Percentiles rank a stretch among this genome's conserved stretches.
These are phyloP conservation scores for Danio aesculapii DNA, from an alignment of 2,797 vertebrate genomes.

Conservation along the genomic window DNA sequence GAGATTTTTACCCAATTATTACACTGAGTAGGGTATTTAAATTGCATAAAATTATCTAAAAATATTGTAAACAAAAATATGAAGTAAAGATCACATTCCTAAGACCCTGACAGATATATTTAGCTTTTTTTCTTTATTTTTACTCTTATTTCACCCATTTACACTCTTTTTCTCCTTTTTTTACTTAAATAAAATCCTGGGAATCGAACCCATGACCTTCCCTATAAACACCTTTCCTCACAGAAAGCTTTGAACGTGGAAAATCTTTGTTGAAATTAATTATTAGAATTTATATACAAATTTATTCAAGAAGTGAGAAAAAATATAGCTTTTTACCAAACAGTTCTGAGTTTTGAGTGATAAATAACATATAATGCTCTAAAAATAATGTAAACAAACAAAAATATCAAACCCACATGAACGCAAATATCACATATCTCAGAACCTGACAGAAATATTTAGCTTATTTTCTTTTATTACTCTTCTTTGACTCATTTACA, in stretches of 20 bases:
- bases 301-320: background rate
- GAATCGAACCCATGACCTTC: conserved; percentile 8
- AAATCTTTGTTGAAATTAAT: too few species aligned
- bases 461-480: background rate
- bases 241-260: too few species aligned
- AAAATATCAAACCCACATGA: too few species aligned
- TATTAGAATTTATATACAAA: too few species aligned
- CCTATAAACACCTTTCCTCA: too few species aligned
- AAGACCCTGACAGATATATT: background rate
- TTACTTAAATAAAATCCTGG: background rate
- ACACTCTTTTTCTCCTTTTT: background rate
- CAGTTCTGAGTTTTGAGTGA: too few species aligned
- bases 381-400: background rate
- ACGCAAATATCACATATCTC: background rate
- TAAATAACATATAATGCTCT: background rate
- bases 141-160: background rate
- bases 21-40: too few species aligned
- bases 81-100: background rate
- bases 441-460: background rate
- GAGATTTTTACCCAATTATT: too few species aligned
- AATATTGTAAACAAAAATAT: background rate
- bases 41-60: background rate
- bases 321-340: too few species aligned
- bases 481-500: background rate
- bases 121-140: background rate